A percentile compares a stretch with the other conserved stretches of the same genome.
Conservation (phyloP, 2,113 vertebrate species). For the Xiphorhynchus elegans region DNA sequence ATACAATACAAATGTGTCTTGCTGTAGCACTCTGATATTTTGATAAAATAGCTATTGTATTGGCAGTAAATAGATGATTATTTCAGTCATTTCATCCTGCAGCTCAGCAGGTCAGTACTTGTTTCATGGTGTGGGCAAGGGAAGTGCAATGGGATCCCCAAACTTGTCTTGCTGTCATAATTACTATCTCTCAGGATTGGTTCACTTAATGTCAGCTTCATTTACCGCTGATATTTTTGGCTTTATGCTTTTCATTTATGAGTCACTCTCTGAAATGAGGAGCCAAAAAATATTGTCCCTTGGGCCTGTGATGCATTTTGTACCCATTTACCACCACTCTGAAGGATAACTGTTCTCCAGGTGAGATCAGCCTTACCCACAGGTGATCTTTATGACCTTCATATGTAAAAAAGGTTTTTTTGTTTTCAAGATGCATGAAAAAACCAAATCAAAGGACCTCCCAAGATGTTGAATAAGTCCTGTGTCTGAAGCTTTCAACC, state of each 20-base stretch:
- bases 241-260: not conserved
- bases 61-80: not conserved
- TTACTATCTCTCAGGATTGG: not conserved
- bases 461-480: not conserved
- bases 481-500: not conserved
- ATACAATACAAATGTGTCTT: not conserved
- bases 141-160: not conserved
- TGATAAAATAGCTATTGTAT: not conserved
- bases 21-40: not conserved
- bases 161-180: not conserved
- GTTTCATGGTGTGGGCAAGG: not conserved
- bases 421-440: not conserved
- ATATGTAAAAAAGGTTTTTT: not conserved
- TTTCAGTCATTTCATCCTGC: not conserved
- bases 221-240: not conserved
- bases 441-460: not conserved
- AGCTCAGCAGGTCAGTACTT: not conserved
- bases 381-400: not conserved
- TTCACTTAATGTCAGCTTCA: not conserved
- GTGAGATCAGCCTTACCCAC: not conserved
- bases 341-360: not conserved
- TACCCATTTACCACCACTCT: not conserved
- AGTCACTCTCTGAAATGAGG: not conserved
- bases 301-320: not conserved
- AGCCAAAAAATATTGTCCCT: not conserved